Base-by-base conservation (phyloP, 2,888 invertebrate species). In the Brachylomia viminalis region DNA sequence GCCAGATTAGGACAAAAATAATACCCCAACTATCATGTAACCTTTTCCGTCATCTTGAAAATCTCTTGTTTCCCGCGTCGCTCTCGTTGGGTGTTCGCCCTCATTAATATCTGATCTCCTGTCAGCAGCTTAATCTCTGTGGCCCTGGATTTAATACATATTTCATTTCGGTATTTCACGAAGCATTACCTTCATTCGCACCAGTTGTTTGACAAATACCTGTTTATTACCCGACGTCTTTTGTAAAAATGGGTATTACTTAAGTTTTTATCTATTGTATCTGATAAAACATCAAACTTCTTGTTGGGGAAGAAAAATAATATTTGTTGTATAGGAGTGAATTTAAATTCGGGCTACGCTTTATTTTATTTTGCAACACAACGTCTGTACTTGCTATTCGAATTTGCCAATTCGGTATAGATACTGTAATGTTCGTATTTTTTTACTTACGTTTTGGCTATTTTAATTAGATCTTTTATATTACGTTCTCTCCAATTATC, bases 121-220 rank as follows among this genome's bases (percentile, higher is more conserved):
- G 88, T 89, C 90, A 90, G 86, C 90, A 88, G 91, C 94, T 94
- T 95, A 94, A 95, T 95, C 93, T 92, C 91, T 89, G 91, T 92
- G 92, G 91, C 91, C 93, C 91, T 93, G 91, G 93, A 92, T 95
- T 95, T 95, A 95, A 96, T 95, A 95, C 95, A 94, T 95, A 95
- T 96, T 95, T 95, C 94, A 95, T 95, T 95, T 96, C 93, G 93
- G 95, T 95, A 95, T 94, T 94, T 93, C 92, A 92, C 93, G 89
- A 92, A 89, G 93, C 92, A 93, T 93, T 93, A 92, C 93, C 91
- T 91, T 92, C 89, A 87, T 84, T 81, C 72, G 82, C 82, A 77
- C 85, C 89, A 86, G 89, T 92, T 94, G 93, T 94, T 95, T 93
- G 94, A 90, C 94, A 94, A 94, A 94, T 92, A 92, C 87, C 91